Base-by-base conservation (phyloP, 2,888 invertebrate genomes). In the Anarsia innoxiella region DNA sequence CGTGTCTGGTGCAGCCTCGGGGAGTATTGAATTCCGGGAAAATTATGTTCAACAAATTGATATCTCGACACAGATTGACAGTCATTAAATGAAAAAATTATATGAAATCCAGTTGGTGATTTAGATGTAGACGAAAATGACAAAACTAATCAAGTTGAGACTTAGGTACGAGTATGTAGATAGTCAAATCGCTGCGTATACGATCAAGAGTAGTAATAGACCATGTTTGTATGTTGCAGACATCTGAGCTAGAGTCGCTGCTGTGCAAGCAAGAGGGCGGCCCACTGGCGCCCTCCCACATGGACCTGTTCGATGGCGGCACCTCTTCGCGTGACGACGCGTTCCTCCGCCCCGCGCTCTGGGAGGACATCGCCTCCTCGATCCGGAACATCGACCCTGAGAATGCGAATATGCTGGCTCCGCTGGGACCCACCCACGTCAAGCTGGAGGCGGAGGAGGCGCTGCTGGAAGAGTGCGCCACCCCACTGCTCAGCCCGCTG, bases 341-440 rank as follows among this genome's bases (percentile, higher is more conserved):
- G 36, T 95, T 93, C 80, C 89, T 94, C 53, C 91, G 94, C 58
- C 94, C 95, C 29, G 93, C 94, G 19, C 88, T 95, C 27, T 95
- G 95, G 95, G 95, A 95, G 80, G 95, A 95, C 85, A 94, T 95
- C 68, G 92, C 94, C 48, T 93, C 93, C 71, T 94, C 94, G 63
- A 94, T 95, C 76, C 91, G 94, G 68, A 95, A 94, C 75, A 91
- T 95, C 65, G 95, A 95, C 71, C 93, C 94, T 15, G 94, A 94
- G 72, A 95, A 95, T 69, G 94, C 94, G 36, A 92, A 93, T 61
- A 94, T 94, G 93, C 83, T 94, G 53, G 91, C 91, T 46, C 87
- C 91, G 37, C 76, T 90, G 52, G 71, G 88, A 58, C 75, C 83
- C 36, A 87, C 89, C 2, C 93, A 93, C 68, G 91, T 94, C 54